phyloP scores from a whole-genome alignment of 2,113 vertebrate genomes.

The Echinops telfairi region DNA sequence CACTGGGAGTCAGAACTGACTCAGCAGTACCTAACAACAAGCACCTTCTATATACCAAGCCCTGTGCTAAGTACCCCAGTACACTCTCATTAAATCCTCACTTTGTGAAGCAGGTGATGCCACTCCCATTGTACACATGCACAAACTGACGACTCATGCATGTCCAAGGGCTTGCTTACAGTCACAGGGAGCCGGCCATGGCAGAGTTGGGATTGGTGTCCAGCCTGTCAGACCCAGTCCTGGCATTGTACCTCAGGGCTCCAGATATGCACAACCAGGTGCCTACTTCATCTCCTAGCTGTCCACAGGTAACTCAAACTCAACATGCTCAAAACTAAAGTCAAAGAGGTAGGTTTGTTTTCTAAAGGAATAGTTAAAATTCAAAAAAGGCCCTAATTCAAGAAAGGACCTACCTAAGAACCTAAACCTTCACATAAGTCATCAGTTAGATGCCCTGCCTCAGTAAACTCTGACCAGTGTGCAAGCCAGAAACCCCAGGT shows the following conservation, averaged over 20 bases:
- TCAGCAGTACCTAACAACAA: too few relatives aligned
- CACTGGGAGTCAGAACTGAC: too few relatives aligned
- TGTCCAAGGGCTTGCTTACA: not conserved
- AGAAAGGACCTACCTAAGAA: not conserved
- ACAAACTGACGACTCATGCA: not conserved
- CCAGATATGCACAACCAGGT: not conserved
- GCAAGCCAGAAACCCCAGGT: not conserved
- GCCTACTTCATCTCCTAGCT: not conserved
- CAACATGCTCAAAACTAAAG: not conserved
- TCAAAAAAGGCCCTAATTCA: not conserved
- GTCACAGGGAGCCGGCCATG: not conserved
- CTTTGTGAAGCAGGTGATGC: too few relatives aligned
- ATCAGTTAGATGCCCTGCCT: not conserved
- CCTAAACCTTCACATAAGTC: not conserved
- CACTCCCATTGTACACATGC: not conserved
- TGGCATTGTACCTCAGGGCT: not conserved
- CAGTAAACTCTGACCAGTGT: not conserved
- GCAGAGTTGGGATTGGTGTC: too few relatives aligned
- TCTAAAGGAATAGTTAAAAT: conserved; percentile 21
- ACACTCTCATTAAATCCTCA: not conserved
- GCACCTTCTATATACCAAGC: too few relatives aligned
- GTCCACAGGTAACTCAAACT: not conserved
- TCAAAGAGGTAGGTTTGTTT: not conserved
- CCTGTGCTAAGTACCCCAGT: accelerated
- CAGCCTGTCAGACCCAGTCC: not conserved